Evolutionary conservation across 2,797 vertebrate species (phyloP), one percentile per base, ranked within the genome.

Genomic region (Gallinago nigripennis): DNA sequence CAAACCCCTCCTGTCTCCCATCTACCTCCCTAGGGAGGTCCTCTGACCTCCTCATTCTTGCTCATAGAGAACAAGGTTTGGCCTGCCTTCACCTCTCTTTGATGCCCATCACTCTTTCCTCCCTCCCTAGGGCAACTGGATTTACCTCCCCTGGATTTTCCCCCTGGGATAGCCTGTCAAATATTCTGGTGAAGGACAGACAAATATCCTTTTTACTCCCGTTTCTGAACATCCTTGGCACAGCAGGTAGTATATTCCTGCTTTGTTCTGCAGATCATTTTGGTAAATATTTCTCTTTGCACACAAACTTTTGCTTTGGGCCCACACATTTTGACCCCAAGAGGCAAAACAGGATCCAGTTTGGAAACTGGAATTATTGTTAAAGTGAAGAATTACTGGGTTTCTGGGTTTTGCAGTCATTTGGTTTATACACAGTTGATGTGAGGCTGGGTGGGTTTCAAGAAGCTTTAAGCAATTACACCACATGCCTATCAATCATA

Each of bases 271-370:
- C 63, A 50, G 65, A 63, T 58, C 6, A 3, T 37, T 86, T 90
- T 33, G 39, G 64, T 53, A 41, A 78, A 14, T 66, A 43, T 50
- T 60, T 73, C 56, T 70, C 53, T 79, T 50, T 39, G 17, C 28
- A 31, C 4, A 9, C 61, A 35, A 33, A 39, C 18, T 51, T 45
- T 31, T 86, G 16, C 56, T 73, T 24, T 16, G 17, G 33, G 7
- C 4, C 8, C 25, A 1, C 19, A 8, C 2, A 15, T 33, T 77
- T 63, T 66, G 43, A 35, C 19, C 11, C 35, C 2, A 0, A 33
- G 17, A 48, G 13, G 53, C 20, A 53, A 57, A 73, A 16, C 17
- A 21, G n/a, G 21, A 58, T 82, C 45, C 23, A 6, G 4, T 30
- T 35, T 46, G 30, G 64, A 63, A 41, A 60, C 19, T 57, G 8